phyloP scores from a whole-genome alignment of 2,888 invertebrate genomes.

The Napeogenes inachia region DNA sequence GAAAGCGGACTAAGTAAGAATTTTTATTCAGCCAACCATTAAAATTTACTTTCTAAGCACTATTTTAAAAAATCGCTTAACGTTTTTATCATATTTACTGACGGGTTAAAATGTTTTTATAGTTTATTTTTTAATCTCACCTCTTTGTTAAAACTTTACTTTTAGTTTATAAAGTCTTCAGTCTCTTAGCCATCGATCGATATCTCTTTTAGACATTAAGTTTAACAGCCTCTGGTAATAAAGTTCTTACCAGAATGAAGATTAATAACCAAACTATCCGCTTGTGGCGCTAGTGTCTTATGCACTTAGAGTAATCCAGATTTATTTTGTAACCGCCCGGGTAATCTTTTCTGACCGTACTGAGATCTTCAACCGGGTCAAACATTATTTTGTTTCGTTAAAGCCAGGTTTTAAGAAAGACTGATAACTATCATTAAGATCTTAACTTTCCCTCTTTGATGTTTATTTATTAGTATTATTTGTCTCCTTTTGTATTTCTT shows the following conservation, averaged over 20 bases:
- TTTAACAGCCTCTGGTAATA: background rate
- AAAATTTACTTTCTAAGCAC: too few relatives aligned
- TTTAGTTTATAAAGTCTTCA: too few relatives aligned
- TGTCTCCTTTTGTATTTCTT: slow-evolving; percentile 18
- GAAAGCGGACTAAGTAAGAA: too few relatives aligned
- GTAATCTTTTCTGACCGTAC: slow-evolving; percentile 32
- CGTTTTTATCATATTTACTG: too few relatives aligned
- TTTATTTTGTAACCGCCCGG: slow-evolving; percentile 32
- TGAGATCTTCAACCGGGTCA: slow-evolving; percentile 2
- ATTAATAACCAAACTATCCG: slow-evolving; percentile 7
- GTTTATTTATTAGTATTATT: slow-evolving; percentile 17
- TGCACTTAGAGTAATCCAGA: slow-evolving; percentile 37
- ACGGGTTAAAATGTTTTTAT: too few relatives aligned
- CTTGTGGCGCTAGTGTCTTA: slow-evolving; percentile 24
- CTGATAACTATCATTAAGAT: slow-evolving; percentile 20
- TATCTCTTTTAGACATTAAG: too few relatives aligned
- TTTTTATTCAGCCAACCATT: too few relatives aligned
- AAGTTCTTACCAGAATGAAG: background rate
- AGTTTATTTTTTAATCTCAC: too few relatives aligned
- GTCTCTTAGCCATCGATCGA: too few relatives aligned
- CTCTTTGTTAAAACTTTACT: too few relatives aligned
- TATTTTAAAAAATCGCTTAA: too few relatives aligned
- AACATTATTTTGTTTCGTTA: slow-evolving; percentile 12
- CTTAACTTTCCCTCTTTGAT: slow-evolving; percentile 12
- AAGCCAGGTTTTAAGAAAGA: slow-evolving; percentile 19